phyloP scores from a whole-genome alignment of 1,140 invertebrate species.

The Drosophila simulans region DNA sequence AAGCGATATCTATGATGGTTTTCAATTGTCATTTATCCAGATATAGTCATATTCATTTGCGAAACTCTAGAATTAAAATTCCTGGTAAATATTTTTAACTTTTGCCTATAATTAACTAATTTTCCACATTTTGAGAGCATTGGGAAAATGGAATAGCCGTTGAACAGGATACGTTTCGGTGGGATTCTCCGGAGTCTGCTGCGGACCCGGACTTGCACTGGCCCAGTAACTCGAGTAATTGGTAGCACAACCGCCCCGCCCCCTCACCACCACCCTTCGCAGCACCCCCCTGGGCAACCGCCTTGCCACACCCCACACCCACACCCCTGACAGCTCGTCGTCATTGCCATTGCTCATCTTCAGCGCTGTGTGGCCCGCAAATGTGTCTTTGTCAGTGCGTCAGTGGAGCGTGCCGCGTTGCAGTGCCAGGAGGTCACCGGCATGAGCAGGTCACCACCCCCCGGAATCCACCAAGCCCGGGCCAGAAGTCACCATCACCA shows the following conservation, averaged over 20 bases:
- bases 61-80: too few species aligned
- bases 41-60: too few species aligned
- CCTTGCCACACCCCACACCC: neutral
- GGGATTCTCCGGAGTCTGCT: conserved; percentile 39
- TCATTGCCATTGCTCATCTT: conserved; percentile 45
- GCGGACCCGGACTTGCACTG: conserved; percentile 33
- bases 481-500: too few species aligned
- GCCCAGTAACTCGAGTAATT: conserved; percentile 76
- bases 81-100: too few species aligned
- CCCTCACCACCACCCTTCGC: neutral
- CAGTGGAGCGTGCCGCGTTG: conserved; percentile 64
- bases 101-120: too few species aligned
- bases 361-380: conserved; percentile 43
- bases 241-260: conserved; percentile 34
- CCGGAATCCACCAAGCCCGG: too few species aligned
- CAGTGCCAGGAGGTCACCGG: conserved; percentile 30
- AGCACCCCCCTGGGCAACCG: neutral
- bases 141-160: conserved; percentile 9
- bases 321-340: conserved; percentile 24
- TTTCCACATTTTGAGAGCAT: conserved; percentile 2
- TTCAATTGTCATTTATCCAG: too few species aligned
- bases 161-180: conserved; percentile 62
- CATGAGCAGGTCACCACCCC: conserved; percentile 6
- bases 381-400: conserved; percentile 78
- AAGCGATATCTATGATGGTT: too few species aligned